A percentile compares a stretch with the other conserved stretches of the same genome.
These are phyloP conservation scores for Battus philenor DNA, from an alignment of 1,140 invertebrate genomes.

Conservation along the genomic window DNA sequence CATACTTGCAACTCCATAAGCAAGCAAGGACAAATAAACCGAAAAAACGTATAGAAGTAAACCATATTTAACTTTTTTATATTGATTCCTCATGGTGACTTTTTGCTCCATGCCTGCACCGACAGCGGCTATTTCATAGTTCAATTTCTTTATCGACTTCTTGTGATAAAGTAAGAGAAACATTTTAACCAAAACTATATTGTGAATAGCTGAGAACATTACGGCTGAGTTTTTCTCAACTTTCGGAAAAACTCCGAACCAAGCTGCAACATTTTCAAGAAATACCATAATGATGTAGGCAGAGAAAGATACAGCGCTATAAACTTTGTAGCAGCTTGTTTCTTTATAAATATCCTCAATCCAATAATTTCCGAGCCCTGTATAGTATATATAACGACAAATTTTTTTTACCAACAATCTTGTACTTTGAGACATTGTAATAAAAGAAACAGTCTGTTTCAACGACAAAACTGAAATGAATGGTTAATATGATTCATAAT, in stretches of 20 bases:
- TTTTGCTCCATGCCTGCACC: constrained; percentile 48
- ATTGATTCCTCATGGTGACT: constrained; percentile 44
- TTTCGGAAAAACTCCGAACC: constrained; percentile 53
- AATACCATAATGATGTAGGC: constrained; percentile 56
- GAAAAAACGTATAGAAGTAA: constrained; percentile 47
- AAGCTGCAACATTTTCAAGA: constrained; percentile 58
- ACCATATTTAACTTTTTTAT: constrained; percentile 49
- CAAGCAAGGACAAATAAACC: constrained; percentile 52
- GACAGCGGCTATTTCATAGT: constrained; percentile 48
- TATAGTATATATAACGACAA: constrained; percentile 52
- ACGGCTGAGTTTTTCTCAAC: constrained; percentile 62
- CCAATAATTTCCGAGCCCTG: constrained; percentile 55
- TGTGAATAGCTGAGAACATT: constrained; percentile 62
- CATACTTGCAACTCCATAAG: constrained; percentile 54
- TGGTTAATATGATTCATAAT: too few species aligned
- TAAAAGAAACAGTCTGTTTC: too few species aligned
- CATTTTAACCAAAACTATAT: constrained; percentile 64
- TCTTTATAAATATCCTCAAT: constrained; percentile 43
- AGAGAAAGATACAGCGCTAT: constrained; percentile 42
- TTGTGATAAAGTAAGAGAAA: constrained; percentile 52
- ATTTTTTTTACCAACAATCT: constrained; percentile 36
- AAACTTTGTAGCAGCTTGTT: constrained; percentile 39
- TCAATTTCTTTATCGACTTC: constrained; percentile 57
- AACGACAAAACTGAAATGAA: too few species aligned
- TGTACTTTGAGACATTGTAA: constrained; percentile 44